phyloP scores from a whole-genome alignment of 2,797 vertebrate genomes.

The Labroides dimidiatus region DNA sequence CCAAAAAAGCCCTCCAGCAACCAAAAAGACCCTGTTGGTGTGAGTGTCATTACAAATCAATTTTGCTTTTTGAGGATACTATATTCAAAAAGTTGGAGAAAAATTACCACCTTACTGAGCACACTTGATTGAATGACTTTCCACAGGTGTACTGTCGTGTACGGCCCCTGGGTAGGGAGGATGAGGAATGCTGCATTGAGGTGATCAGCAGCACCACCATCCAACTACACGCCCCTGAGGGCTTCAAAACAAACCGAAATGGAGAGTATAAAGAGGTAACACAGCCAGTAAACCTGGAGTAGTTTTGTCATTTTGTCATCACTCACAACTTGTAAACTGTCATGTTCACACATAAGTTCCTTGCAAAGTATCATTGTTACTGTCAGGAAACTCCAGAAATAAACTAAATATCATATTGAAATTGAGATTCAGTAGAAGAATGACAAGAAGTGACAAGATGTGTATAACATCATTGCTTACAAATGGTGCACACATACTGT shows the following conservation, averaged over 20 bases:
- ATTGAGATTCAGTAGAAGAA: no score
- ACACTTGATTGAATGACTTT: not conserved
- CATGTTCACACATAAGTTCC: not conserved
- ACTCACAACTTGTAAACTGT: not conserved
- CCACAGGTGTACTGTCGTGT: constrained; percentile 93
- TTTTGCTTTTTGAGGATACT: not conserved
- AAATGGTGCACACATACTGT: no score
- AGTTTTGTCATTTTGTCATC: not conserved
- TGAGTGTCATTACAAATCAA: constrained; percentile 75
- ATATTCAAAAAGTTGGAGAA: not conserved
- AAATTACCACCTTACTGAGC: not conserved
- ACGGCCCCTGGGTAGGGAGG: constrained; percentile 85
- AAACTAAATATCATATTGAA: no score
- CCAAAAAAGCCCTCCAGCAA: constrained; percentile 85
- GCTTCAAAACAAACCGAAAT: constrained; percentile 89
- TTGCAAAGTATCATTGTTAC: no score
- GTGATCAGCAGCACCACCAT: constrained; percentile 90
- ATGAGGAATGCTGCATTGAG: constrained; percentile 93
- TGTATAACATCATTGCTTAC: no score
- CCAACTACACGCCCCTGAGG: constrained; percentile 93
- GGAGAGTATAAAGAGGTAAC: constrained; percentile 95
- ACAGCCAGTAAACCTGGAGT: not conserved
- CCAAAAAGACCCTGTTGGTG: constrained; percentile 94
- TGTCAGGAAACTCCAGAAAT: no score
- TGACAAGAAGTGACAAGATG: no score